Conservation (phyloP, 2,797 vertebrate genomes). For the Apogon hyalosoma region DNA sequence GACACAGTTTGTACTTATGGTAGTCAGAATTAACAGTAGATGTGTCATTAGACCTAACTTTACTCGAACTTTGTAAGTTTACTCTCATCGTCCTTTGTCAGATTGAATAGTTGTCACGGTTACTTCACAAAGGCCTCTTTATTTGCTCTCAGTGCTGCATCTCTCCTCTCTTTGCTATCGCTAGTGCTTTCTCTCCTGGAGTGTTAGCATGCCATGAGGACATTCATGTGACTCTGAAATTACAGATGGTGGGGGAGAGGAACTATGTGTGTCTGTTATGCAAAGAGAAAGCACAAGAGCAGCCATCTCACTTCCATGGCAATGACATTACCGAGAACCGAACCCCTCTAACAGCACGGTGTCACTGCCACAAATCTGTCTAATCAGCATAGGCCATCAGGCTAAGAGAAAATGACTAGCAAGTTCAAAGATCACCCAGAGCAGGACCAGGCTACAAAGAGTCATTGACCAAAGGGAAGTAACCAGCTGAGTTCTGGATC, state of each 20-base stretch:
- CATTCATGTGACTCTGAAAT: constrained; percentile 75
- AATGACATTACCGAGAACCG: constrained; percentile 50
- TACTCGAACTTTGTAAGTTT: constrained; percentile 53
- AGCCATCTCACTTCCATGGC: constrained; percentile 24
- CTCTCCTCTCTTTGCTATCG: constrained; percentile 45
- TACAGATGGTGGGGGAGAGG: constrained; percentile 30
- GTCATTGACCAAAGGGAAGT: constrained; percentile 57
- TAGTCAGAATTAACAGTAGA: constrained; percentile 25
- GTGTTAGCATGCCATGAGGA: constrained; percentile 57
- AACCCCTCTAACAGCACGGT: constrained; percentile 23
- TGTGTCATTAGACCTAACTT: constrained; percentile 31
- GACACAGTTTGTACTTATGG: constrained; percentile 11
- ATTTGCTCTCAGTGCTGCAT: constrained; percentile 44
- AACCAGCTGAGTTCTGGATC: constrained; percentile 30
- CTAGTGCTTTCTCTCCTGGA: constrained; percentile 33
- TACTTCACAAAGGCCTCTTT: constrained; percentile 78
- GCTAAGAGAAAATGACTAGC: constrained; percentile 28
- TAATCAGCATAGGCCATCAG: constrained; percentile 33
- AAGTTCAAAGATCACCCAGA: constrained; percentile 57
- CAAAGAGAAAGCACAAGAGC: constrained; percentile 34
- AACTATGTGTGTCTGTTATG: constrained; percentile 21
- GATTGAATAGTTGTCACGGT: constrained; percentile 64
- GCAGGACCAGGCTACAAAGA: constrained; percentile 53
- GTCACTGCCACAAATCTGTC: constrained; percentile 46
- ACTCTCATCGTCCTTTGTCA: constrained; percentile 36